phyloP scores from a whole-genome alignment of 2,113 vertebrate genomes.

The Gobius niger region DNA sequence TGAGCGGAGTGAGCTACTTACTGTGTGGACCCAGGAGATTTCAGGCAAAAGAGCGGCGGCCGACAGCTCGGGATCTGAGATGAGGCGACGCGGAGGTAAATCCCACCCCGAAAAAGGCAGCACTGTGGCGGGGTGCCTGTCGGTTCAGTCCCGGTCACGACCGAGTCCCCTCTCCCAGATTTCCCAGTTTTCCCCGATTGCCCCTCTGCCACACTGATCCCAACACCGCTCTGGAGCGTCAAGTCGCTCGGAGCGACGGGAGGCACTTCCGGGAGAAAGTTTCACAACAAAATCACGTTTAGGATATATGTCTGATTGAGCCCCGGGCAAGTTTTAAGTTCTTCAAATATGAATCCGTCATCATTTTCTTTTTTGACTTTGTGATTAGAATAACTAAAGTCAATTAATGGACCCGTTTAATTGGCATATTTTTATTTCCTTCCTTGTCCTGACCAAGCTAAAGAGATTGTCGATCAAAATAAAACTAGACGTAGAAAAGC shows the following conservation, averaged over 20 bases:
- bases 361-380: no score
- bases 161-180: slow-evolving; percentile 49
- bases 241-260: background rate
- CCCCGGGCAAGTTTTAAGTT: no score
- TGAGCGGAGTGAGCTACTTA: slow-evolving; percentile 49
- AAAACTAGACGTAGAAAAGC: no score
- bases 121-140: slow-evolving; percentile 22
- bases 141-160: slow-evolving; percentile 46
- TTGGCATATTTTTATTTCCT: no score
- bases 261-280: slow-evolving; percentile 10
- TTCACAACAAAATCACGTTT: slow-evolving; percentile 38
- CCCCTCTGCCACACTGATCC: slow-evolving; percentile 51
- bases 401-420: no score
- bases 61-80: slow-evolving; percentile 14
- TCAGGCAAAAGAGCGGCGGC: slow-evolving; percentile 23
- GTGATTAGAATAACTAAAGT: no score
- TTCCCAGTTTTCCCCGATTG: slow-evolving; percentile 47
- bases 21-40: slow-evolving; percentile 44
- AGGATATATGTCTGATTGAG: no score
- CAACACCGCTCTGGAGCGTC: slow-evolving; percentile 12
- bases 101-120: slow-evolving; percentile 4
- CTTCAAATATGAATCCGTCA: no score
- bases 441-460: no score
- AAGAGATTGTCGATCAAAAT: no score
- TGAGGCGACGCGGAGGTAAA: background rate